These are phyloP conservation scores for Synergus gifuensis DNA, from an alignment of 2,888 invertebrate genomes.

Conservation along the genomic window DNA sequence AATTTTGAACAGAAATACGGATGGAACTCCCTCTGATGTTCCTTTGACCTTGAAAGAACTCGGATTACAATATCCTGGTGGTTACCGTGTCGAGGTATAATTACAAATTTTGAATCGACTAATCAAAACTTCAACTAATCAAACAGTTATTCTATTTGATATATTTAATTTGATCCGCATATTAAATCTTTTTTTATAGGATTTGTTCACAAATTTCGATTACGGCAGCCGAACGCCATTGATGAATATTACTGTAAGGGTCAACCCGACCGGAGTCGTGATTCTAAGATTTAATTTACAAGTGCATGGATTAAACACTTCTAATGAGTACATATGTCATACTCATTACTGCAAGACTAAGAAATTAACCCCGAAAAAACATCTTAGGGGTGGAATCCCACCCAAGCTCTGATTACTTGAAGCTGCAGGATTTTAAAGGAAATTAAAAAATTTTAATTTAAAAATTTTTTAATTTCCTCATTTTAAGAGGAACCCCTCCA, in stretches of 20 bases:
- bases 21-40: slow-evolving; percentile 94
- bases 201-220: slow-evolving; percentile 93
- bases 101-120: slow-evolving; percentile 25
- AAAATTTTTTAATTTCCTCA: no score
- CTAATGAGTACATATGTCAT: slow-evolving; percentile 58
- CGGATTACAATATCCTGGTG: slow-evolving; percentile 88
- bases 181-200: slow-evolving; percentile 79
- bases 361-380: slow-evolving; percentile 17
- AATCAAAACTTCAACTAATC: neutral
- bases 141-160: neutral
- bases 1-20: slow-evolving; percentile 92
- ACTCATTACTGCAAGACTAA: slow-evolving; percentile 29
- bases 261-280: slow-evolving; percentile 94
- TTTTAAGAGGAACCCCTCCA: no score
- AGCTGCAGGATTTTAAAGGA: no score
- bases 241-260: slow-evolving; percentile 95
- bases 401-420: no score
- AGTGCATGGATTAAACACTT: slow-evolving; percentile 75
- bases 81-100: slow-evolving; percentile 91
- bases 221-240: slow-evolving; percentile 90
- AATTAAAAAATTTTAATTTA: no score
- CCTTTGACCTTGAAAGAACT: slow-evolving; percentile 91
- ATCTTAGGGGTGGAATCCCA: no score
- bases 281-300: slow-evolving; percentile 90
- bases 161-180: slow-evolving; percentile 44